phyloP scores from a whole-genome alignment of 2,888 invertebrate genomes.

The Oxycera nigricornis region DNA sequence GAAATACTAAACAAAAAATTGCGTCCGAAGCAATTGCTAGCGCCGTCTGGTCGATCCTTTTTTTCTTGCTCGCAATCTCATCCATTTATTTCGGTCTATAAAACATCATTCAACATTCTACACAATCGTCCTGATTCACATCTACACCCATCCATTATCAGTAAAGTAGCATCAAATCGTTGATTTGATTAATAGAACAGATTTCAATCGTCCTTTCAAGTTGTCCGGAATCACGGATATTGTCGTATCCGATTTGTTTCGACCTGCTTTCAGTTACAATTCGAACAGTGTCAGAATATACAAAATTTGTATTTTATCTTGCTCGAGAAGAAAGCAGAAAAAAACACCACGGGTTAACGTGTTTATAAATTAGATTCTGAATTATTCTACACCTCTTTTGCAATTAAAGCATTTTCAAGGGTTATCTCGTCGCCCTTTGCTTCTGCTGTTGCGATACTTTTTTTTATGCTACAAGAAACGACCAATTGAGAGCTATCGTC shows the following conservation, averaged over 20 bases:
- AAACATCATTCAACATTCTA: background rate
- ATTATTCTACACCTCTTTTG: conserved; percentile 14
- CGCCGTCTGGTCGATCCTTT: background rate
- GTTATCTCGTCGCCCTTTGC: background rate
- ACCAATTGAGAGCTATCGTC: conserved; percentile 32
- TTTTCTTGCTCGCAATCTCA: background rate
- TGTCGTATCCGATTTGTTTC: background rate
- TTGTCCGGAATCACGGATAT: background rate
- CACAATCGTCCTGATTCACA: background rate
- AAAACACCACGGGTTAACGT: background rate
- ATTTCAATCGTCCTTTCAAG: background rate
- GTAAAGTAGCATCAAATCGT: background rate
- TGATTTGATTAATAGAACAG: conserved; percentile 1
- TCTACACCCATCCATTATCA: conserved; percentile 10
- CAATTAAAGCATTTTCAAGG: conserved; percentile 14
- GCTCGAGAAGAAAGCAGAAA: background rate
- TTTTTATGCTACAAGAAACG: conserved; percentile 20
- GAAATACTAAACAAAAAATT: background rate
- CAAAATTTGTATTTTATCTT: background rate
- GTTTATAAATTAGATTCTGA: conserved; percentile 13
- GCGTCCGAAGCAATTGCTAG: background rate
- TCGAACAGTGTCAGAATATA: no score
- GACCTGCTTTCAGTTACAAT: background rate
- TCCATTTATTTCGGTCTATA: conserved; percentile 1
- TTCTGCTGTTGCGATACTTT: background rate